Base-by-base conservation (phyloP, 2,888 invertebrate species). In the Steromphala cineraria region DNA sequence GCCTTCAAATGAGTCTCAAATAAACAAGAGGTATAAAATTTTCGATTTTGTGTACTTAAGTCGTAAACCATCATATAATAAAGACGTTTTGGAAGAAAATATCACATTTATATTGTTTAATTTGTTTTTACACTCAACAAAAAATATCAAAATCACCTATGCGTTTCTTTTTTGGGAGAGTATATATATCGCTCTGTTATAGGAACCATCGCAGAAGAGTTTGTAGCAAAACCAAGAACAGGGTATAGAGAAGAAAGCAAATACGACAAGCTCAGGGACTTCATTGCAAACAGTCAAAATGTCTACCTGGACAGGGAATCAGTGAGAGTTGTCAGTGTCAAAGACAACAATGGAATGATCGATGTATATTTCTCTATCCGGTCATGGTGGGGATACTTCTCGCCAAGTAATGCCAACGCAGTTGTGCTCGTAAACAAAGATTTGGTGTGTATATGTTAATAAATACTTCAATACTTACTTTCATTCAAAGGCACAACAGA, bases 271-370 rank as follows among this genome's bases (percentile, higher is more conserved):
- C 97, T 99, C 93, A 95, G 96, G 90, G 97, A 97, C 87, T 97
- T 98, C 94, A 94, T 99, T 96, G 95, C 97, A 0, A 96, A 97
- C 92, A 5, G 13, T 46, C 46, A 46, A 10, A 95, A 98, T 86
- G 94, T 99, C 76, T 96, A 96, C 87, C 97, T 97, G 4, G 96
- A 97, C 0, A 67, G 28, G 8, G 96, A 97, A 88, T 97, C 98
- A 92, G 97, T 99, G 19, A 98, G 99, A 90, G 96, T 99, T 80
- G 99, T 99, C 93, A 99, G 98, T 93, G 98, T 99, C 21, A 98
- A 98, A 93, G 91, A 94, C 78, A 97, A 98, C 0, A 97, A 97
- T 0, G 95, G 97, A 62, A 98, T 98, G 0, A 88, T 91, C 13
- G 99, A 99, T 90, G 96, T 99, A 3, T 95, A 98, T 86, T 99